Base-by-base conservation (phyloP, 2,113 vertebrate species). In the Castor canadensis region DNA sequence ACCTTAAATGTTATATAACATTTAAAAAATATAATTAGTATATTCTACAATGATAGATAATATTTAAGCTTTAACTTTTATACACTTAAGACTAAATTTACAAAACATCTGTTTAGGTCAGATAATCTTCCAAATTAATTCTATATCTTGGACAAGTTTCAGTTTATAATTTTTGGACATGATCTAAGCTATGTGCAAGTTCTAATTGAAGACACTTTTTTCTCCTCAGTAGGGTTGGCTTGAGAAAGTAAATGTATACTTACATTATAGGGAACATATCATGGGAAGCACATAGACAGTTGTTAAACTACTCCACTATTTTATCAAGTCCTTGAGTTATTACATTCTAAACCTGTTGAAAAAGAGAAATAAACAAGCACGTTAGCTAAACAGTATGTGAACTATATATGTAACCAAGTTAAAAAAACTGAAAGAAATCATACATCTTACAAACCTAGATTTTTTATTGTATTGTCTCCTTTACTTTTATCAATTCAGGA, bases 211-310 rank as follows among this genome's bases (percentile, higher is more conserved):
- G 47, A 47, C 1, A 93, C 60, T 43, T 87, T 47, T 92, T 54
- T 93, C 38, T 26, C 28, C 97, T 24, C 81, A 89, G 87, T 5
- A 40, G 52, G 15, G 82, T 82, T 94, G 83, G 30, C 17, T 92
- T 88, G 67, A 62, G 52, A 69, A 79, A 54, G 1, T 75, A 91
- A 93, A 95, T 26, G 87, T 0, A 30, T 84, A 71, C 84, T 98
- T 95, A 93, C 94, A 96, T 92, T 73, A 40, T 45, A 92, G 85
- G 49, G 92, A 69, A 89, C 73, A 97, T 97, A 96, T 89, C 90
- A 83, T 35, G 43, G n/a, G 64, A 89, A 96, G 91, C 96, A 96
- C 83, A 88, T 49, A 87, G 43, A 97, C 85, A 1, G 93, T 95
- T 88, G 93, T 95, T 95, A 96, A 93, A 92, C 12, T 95, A 67